A percentile compares a stretch with the other conserved stretches of the same genome.
These are phyloP conservation scores for Pristis pectinata DNA, from an alignment of 2,797 vertebrate species.

Conservation along the genomic window DNA sequence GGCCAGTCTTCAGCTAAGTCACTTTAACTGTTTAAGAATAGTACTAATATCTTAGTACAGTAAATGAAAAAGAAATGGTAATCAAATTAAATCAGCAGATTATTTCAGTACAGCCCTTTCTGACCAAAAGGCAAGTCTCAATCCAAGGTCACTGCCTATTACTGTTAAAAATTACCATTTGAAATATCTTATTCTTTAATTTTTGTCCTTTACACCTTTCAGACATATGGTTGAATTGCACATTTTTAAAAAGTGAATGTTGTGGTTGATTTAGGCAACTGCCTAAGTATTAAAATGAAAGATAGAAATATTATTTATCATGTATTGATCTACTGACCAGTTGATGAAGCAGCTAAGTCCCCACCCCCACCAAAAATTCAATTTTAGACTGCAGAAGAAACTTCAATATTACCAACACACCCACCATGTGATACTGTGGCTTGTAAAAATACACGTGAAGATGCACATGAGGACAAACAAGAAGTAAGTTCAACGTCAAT, in stretches of 20 bases:
- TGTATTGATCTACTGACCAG: not conserved
- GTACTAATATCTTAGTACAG: not conserved
- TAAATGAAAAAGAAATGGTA: not conserved
- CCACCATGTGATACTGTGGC: conserved; percentile 3
- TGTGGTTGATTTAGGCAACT: not conserved
- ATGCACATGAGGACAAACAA: conserved; percentile 2
- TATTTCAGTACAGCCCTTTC: not conserved
- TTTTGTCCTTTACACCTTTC: not conserved
- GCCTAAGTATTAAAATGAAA: not conserved
- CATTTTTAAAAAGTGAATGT: not conserved
- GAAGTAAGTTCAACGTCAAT: not conserved
- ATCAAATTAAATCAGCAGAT: not conserved
- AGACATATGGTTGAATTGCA: not conserved
- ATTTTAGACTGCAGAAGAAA: not conserved
- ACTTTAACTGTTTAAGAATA: not conserved
- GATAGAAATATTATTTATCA: not conserved
- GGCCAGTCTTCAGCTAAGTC: too few species aligned
- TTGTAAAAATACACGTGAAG: conserved; percentile 23
- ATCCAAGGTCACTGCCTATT: not conserved
- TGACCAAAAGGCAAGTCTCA: not conserved
- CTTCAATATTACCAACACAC: not conserved
- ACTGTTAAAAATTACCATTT: not conserved
- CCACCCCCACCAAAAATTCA: too few species aligned
- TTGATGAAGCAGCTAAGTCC: not conserved
- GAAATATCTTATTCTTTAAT: not conserved